Conservation (phyloP, 1,140 invertebrate genomes). For the Drosophila setifemur region DNA sequence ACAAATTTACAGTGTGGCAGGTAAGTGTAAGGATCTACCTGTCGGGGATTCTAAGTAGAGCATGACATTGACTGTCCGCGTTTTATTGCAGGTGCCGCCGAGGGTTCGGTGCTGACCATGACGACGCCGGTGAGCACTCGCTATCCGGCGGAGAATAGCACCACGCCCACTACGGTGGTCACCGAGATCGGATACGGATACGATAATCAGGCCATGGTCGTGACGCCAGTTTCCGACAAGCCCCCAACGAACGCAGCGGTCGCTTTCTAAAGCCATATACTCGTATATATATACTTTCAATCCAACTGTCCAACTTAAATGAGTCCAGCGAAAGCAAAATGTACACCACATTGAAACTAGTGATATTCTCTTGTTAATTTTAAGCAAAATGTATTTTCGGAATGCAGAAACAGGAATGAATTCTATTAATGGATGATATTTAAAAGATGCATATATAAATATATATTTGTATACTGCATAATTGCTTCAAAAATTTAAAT, state of each 20-base stretch:
- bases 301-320: background rate
- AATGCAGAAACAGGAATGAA: no score
- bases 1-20: slow-evolving; percentile 74
- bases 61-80: background rate
- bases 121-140: slow-evolving; percentile 76
- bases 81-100: slow-evolving; percentile 59
- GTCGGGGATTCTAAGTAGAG: background rate
- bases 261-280: slow-evolving; percentile 46
- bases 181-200: slow-evolving; percentile 74
- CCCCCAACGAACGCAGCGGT: slow-evolving; percentile 21
- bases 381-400: slow-evolving; percentile 20
- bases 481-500: no score
- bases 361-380: slow-evolving; percentile 46
- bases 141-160: slow-evolving; percentile 79
- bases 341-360: slow-evolving; percentile 74
- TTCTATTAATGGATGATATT: no score
- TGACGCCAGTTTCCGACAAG: slow-evolving; percentile 75
- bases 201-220: slow-evolving; percentile 76
- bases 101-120: slow-evolving; percentile 74
- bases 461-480: no score
- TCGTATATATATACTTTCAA: background rate
- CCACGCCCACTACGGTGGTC: slow-evolving; percentile 66
- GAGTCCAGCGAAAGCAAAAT: slow-evolving; percentile 35
- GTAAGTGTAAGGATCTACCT: slow-evolving; percentile 60
- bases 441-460: no score